Percentiles rank a stretch among this genome's conserved stretches.
phyloP scores from a whole-genome alignment of 2,888 invertebrate genomes.

The Apodemia zela region DNA sequence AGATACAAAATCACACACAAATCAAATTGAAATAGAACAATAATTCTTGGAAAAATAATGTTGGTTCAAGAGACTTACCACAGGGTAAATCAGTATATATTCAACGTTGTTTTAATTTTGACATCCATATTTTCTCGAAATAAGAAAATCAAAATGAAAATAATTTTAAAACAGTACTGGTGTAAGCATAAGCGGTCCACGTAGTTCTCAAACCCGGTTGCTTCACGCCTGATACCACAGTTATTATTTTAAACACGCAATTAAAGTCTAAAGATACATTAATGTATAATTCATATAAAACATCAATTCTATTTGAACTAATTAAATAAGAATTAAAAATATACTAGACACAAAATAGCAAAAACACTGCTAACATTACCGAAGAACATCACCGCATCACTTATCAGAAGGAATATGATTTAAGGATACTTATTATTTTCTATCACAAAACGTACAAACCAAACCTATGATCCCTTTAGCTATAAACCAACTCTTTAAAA shows the following conservation, averaged over 20 bases:
- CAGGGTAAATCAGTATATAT: no score
- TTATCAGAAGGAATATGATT: background rate
- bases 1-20: no score
- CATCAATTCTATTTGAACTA: slow-evolving; percentile 8
- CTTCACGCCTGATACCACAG: background rate
- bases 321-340: slow-evolving; percentile 5
- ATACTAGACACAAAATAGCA: slow-evolving; percentile 3
- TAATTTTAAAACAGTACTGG: no score
- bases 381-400: slow-evolving; percentile 4
- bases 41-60: no score
- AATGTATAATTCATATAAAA: slow-evolving; percentile 11
- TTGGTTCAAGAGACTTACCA: no score
- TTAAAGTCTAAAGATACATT: slow-evolving; percentile 8
- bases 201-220: background rate
- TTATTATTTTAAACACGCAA: slow-evolving; percentile 1
- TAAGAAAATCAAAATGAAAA: no score
- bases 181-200: no score
- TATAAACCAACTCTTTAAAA: background rate
- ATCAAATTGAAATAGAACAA: no score
- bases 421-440: background rate
- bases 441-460: background rate
- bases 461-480: background rate
- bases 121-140: no score
- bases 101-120: no score
- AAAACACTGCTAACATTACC: background rate